A percentile compares a stretch with the other conserved stretches of the same genome.
Evolutionary conservation across 2,888 invertebrate species (phyloP).

Genomic region (Agelastica alni): DNA sequence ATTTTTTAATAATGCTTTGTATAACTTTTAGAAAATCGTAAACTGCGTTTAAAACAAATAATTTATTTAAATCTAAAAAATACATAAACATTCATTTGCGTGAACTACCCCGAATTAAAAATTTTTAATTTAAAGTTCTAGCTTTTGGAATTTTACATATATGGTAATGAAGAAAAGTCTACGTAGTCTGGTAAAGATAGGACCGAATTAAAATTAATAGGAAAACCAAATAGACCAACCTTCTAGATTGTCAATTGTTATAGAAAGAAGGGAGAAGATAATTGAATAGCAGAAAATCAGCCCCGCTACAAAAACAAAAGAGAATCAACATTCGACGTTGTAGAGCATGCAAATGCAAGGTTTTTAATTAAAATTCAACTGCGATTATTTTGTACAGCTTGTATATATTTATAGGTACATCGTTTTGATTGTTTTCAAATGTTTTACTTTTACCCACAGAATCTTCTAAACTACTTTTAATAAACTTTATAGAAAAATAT

Average conservation of each 20-base stretch:
- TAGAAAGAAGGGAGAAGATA: slow-evolving; percentile 33
- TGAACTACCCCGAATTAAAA: not conserved
- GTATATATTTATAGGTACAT: too few species aligned
- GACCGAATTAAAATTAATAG: slow-evolving; percentile 32
- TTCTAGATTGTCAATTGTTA: slow-evolving; percentile 36
- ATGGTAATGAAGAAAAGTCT: slow-evolving; percentile 22
- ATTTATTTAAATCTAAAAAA: too few species aligned
- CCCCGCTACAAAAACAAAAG: slow-evolving; percentile 28
- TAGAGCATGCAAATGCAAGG: slow-evolving; percentile 28
- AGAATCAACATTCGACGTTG: slow-evolving; percentile 25
- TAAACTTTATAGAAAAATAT: too few species aligned
- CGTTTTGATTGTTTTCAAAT: too few species aligned
- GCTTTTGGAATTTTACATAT: slow-evolving; percentile 11
- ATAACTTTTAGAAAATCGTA: too few species aligned
- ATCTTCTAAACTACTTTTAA: too few species aligned
- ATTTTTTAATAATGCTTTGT: too few species aligned
- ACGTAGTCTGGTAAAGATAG: slow-evolving; percentile 13
- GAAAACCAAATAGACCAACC: slow-evolving; percentile 31
- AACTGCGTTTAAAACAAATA: too few species aligned
- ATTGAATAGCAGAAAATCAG: slow-evolving; percentile 35
- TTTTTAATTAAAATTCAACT: slow-evolving; percentile 21
- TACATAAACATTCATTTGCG: too few species aligned
- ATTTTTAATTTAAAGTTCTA: slow-evolving; percentile 5
- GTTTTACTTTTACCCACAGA: too few species aligned
- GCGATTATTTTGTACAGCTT: slow-evolving; percentile 16